Base-by-base conservation (phyloP, 2,797 vertebrate genomes). In the Tangara arthus region DNA sequence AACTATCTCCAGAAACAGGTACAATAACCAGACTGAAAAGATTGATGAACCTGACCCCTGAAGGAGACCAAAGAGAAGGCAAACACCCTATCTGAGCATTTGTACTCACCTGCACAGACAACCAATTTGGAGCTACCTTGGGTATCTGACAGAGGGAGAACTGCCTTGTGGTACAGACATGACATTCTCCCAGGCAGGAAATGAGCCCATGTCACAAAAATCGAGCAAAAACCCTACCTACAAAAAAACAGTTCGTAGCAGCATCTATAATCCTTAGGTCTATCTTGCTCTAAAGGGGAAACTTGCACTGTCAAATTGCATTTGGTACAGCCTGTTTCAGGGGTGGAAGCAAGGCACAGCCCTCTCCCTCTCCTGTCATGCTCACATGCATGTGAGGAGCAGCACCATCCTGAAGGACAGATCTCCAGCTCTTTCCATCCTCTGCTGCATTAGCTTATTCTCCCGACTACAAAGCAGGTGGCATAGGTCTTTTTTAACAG, bases 401-500 rank as follows among this genome's bases (percentile, higher is more conserved):
- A 24, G 13, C 39, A 59, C 11, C 4, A 2, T 19, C 42, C 65
- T 42, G 55, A 72, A 90, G 73, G 55, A 39, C 26, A 28, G 18
- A 16, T 23, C 23, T 60, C 37, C 59, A 37, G 27, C 17, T 73
- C 14, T 35, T 86, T 41, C 30, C 16, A 9, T 37, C 19, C 47
- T 39, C 41, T 41, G 12, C 3, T 49, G n/a, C 20, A 19, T 41
- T 41, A 30, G 32, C 7, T 71, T 69, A n/a, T 70, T 89, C 32
- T n/a, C 27, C 6, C 12, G 32, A 15, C 7, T 6, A 61, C 0
- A 0, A 75, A 57, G 46, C 35, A 63, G 18, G 17, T 53, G 8
- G n/a, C 3, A 19, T 6, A 44, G 39, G 39, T 59, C 2, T 3
- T 87, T 57, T 55, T 70, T 55, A 84, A 27, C 12, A 30, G 15